These are phyloP conservation scores for Dasypogon diadema DNA, from an alignment of 2,888 invertebrate species.

Conservation along the genomic window DNA sequence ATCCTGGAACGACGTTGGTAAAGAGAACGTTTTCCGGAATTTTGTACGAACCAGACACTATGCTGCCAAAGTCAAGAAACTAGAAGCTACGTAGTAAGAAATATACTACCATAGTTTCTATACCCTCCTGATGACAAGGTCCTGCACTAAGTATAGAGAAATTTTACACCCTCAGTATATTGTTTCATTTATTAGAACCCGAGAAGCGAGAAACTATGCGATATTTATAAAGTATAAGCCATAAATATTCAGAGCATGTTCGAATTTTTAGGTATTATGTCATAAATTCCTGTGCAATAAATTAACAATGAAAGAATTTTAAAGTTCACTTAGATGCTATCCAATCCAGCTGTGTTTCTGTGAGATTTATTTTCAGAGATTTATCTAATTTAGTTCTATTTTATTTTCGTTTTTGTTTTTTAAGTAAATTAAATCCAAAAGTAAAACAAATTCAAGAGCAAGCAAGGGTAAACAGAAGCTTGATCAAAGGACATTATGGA, in stretches of 20 bases:
- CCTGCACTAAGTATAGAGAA: neutral
- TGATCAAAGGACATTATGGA: no score
- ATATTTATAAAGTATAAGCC: neutral
- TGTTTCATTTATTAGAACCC: neutral
- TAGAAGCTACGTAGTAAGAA: neutral
- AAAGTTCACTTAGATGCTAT: no score
- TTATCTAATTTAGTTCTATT: no score
- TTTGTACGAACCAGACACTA: constrained; percentile 2
- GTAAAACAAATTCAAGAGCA: no score
- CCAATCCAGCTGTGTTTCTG: no score
- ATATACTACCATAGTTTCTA: neutral
- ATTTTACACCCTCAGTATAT: neutral
- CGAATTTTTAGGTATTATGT: no score
- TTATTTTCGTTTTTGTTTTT: no score
- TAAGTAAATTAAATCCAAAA: no score
- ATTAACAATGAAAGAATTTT: no score
- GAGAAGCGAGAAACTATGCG: neutral
- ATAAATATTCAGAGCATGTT: neutral
- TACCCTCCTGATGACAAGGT: neutral
- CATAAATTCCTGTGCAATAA: no score
- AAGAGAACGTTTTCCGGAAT: constrained; percentile 4
- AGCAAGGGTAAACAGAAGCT: no score
- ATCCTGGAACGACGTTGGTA: neutral
- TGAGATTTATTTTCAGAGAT: no score
- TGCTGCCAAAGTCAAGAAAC: neutral